Evolutionary conservation across 2,797 vertebrate species (phyloP).

Genomic region (Platyrinchus mystaceus): DNA sequence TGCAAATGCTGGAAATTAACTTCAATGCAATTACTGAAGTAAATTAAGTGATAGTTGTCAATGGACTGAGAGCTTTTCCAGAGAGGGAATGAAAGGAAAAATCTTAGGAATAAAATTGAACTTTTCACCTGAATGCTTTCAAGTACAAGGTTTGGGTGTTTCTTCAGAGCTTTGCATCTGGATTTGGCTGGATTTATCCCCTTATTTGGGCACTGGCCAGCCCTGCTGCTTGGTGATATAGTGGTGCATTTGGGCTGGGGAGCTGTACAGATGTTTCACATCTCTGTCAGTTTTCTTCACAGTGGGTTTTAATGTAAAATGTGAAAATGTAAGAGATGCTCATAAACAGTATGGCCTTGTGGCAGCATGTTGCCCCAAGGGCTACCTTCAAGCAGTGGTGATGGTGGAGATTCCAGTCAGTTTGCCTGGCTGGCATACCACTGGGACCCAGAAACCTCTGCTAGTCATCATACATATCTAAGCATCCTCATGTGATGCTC

Average conservation of each 20-base stretch:
- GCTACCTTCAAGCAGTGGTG: background rate
- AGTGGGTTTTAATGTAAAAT: background rate
- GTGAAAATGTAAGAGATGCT: background rate
- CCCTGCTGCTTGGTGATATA: background rate
- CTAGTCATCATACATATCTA: fast-evolving
- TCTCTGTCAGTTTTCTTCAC: background rate
- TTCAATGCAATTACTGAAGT: slow-evolving; percentile 11
- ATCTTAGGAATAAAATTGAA: background rate
- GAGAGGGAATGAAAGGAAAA: background rate
- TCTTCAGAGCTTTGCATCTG: background rate
- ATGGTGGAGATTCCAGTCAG: background rate
- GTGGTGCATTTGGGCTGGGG: background rate
- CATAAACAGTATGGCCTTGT: background rate
- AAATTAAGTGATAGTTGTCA: slow-evolving; percentile 34
- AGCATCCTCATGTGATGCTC: background rate
- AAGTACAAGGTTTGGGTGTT: background rate
- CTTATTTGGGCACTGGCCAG: background rate
- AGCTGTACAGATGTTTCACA: background rate
- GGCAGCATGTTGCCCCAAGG: fast-evolving
- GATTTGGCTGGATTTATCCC: background rate
- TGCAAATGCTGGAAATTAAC: slow-evolving; percentile 2
- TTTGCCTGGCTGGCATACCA: background rate
- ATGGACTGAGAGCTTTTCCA: background rate
- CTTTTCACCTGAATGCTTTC: background rate
- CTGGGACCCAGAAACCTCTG: background rate